A percentile compares a stretch with the other conserved stretches of the same genome.
These are phyloP conservation scores for Melanocharis versteri DNA, from an alignment of 2,113 vertebrate genomes.

Conservation along the genomic window DNA sequence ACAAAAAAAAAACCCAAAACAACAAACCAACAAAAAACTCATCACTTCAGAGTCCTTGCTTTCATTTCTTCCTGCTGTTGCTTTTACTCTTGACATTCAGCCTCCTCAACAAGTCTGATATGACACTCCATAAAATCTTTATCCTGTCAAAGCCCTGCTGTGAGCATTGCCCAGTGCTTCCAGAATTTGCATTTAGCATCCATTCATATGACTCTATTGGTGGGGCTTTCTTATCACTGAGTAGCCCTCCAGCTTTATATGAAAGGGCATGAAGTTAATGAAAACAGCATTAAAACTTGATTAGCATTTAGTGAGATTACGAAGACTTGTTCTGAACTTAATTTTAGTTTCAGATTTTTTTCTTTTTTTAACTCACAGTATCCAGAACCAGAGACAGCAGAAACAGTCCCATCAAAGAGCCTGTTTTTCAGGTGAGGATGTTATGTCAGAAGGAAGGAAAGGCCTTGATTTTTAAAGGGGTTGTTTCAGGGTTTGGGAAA, in stretches of 20 bases:
- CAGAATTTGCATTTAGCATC: conserved; percentile 55
- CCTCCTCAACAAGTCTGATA: conserved; percentile 41
- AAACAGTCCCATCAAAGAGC: neutral
- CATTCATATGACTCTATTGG: neutral
- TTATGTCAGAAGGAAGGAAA: neutral
- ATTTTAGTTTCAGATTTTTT: neutral
- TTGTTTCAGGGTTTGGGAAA: neutral
- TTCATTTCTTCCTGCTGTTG: neutral
- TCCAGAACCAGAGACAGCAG: neutral
- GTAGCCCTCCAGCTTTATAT: conserved; percentile 47
- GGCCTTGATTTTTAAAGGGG: neutral
- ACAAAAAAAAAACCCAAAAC: neutral
- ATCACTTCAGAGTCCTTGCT: neutral
- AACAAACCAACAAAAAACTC: neutral
- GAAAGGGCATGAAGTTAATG: conserved; percentile 69
- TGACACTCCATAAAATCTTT: conserved; percentile 54
- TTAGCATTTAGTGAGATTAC: conserved; percentile 45
- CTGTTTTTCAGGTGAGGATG: neutral
- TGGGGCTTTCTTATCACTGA: conserved; percentile 51
- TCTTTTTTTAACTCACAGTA: neutral
- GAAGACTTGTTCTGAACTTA: conserved; percentile 2
- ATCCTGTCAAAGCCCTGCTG: conserved; percentile 61
- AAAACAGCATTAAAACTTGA: conserved; percentile 57
- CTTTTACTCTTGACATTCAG: conserved; percentile 54
- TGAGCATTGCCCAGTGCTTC: conserved; percentile 33